phyloP scores from a whole-genome alignment of 2,797 vertebrate species.

The Triplophysa bombifrons region DNA sequence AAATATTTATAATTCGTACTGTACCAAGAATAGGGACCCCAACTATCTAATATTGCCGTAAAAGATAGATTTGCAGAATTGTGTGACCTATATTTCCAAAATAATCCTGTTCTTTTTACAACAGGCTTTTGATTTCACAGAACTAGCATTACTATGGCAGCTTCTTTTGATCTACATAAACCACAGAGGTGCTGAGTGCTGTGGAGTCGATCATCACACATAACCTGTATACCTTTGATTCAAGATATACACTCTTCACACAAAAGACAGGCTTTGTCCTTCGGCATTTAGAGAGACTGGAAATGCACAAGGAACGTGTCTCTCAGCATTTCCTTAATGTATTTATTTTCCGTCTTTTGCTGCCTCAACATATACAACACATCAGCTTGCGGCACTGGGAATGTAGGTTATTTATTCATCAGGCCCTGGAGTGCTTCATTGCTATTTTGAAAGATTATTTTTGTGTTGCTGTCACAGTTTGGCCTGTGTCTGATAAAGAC shows the following conservation, averaged over 20 bases:
- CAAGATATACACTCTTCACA: conserved; percentile 45
- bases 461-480: conserved; percentile 70
- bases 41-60: not conserved
- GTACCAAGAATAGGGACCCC: not conserved
- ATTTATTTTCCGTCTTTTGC: conserved; percentile 61
- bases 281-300: conserved; percentile 35
- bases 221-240: conserved; percentile 22
- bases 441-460: conserved; percentile 70
- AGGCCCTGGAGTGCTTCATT: conserved; percentile 70
- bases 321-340: conserved; percentile 65
- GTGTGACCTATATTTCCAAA: not conserved
- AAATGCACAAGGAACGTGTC: conserved; percentile 38
- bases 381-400: conserved; percentile 63
- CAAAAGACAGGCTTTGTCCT: conserved; percentile 28
- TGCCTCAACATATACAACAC: conserved; percentile 68
- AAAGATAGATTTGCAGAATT: too few relatives aligned
- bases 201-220: not conserved
- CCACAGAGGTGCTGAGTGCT: conserved; percentile 18
- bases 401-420: conserved; percentile 75
- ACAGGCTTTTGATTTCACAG: conserved; percentile 6
- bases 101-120: not conserved
- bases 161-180: conserved; percentile 4
- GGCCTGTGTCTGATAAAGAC: conserved; percentile 60
- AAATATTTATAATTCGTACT: not conserved
- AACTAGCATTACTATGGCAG: conserved; percentile 7